phyloP scores from a whole-genome alignment of 2,888 invertebrate species.

The Cheilosia scutellata region DNA sequence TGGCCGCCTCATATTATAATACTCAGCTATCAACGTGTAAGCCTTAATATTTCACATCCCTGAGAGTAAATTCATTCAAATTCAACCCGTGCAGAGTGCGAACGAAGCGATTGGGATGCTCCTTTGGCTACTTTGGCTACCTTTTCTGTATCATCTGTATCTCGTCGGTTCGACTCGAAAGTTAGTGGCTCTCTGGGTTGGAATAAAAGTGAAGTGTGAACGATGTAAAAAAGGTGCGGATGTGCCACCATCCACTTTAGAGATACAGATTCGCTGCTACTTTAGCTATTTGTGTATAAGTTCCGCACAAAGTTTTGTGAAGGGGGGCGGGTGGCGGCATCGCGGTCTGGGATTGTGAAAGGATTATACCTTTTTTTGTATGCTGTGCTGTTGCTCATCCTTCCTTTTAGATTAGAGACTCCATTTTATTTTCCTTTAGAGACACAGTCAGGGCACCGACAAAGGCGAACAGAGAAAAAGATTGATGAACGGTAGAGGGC shows the following conservation, averaged over 20 bases:
- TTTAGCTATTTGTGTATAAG: slow-evolving; percentile 20
- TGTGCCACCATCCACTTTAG: slow-evolving; percentile 28
- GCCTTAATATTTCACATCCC: slow-evolving; percentile 63
- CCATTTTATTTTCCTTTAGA: slow-evolving; percentile 60
- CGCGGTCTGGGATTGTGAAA: slow-evolving; percentile 15
- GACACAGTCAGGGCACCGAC: slow-evolving; percentile 31
- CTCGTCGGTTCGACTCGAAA: not conserved
- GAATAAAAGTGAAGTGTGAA: slow-evolving; percentile 52
- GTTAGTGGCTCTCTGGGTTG: slow-evolving; percentile 20
- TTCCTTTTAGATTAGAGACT: slow-evolving; percentile 53
- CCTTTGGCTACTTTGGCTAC: slow-evolving; percentile 38
- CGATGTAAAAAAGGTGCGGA: slow-evolving; percentile 37
- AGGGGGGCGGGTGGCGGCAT: not conserved
- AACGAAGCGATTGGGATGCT: slow-evolving; percentile 51
- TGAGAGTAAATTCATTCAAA: slow-evolving; percentile 61
- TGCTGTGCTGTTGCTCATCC: slow-evolving; percentile 18
- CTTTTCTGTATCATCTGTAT: slow-evolving; percentile 15
- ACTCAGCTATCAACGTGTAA: slow-evolving; percentile 54
- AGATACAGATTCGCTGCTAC: slow-evolving; percentile 18
- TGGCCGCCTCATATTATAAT: slow-evolving; percentile 19
- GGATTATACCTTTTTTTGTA: slow-evolving; percentile 15
- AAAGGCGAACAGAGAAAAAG: slow-evolving; percentile 34
- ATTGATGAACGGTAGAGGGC: slow-evolving; percentile 54
- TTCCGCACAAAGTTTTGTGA: slow-evolving; percentile 1
- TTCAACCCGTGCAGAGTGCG: slow-evolving; percentile 48